Percentiles rank a stretch among this genome's conserved stretches.
These are phyloP conservation scores for Oreochromis mossambicus DNA, from an alignment of 2,797 vertebrate species.

Conservation along the genomic window DNA sequence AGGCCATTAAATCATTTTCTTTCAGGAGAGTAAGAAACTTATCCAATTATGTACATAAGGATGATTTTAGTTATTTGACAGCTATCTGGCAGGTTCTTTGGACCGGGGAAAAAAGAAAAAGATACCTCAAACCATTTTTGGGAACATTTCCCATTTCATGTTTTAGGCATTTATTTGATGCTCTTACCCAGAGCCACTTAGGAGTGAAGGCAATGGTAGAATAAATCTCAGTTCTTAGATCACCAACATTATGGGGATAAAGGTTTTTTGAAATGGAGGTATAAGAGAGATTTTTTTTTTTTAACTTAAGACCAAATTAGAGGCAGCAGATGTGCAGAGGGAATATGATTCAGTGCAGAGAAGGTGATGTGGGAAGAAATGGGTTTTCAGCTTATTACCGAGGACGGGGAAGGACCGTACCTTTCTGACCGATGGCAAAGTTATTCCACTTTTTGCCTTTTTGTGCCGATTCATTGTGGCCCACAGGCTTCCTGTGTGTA, in stretches of 20 bases:
- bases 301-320: conserved; percentile 28
- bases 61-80: neutral
- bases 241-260: neutral
- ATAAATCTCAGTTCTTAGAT: conserved; percentile 19
- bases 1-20: neutral
- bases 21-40: neutral
- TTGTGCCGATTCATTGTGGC: conserved; percentile 24
- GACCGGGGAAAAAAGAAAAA: accelerated
- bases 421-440: conserved; percentile 11
- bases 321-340: conserved; percentile 1
- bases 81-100: neutral
- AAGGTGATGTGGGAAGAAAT: conserved; percentile 24
- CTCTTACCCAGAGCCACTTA: conserved; percentile 32
- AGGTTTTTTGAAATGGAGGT: neutral
- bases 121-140: neutral
- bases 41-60: conserved; percentile 32
- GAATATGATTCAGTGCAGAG: conserved; percentile 1
- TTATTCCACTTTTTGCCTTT: conserved; percentile 13
- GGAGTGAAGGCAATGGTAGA: neutral
- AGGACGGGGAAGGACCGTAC: neutral
- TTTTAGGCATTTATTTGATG: conserved; percentile 17
- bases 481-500: neutral
- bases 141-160: conserved; percentile 17
- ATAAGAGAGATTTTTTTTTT: neutral
- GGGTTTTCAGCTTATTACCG: conserved; percentile 22